Percentiles rank a stretch among this genome's conserved stretches.
Conservation (phyloP, 1,140 invertebrate genomes). For the Amyelois transitella region DNA sequence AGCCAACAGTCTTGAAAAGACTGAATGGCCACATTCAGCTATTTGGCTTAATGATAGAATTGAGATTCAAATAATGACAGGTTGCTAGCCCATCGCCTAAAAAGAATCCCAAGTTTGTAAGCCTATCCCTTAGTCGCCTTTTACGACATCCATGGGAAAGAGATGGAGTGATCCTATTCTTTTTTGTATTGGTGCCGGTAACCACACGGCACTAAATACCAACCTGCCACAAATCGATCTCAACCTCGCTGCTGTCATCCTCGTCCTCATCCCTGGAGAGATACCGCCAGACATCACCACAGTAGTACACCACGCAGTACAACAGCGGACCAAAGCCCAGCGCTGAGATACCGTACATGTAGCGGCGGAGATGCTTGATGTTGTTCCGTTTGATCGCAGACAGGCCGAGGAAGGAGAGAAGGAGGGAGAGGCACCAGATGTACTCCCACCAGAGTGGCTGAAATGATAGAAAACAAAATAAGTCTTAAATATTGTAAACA, state of each 20-base stretch:
- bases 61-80: no score
- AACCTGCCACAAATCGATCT: constrained; percentile 88
- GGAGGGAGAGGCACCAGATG: constrained; percentile 90
- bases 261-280: constrained; percentile 80
- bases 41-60: no score
- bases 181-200: no score
- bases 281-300: constrained; percentile 88
- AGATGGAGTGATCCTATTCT: no score
- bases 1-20: no score
- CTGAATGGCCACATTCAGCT: no score
- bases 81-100: no score
- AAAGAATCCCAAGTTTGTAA: no score
- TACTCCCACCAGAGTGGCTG: constrained; percentile 95
- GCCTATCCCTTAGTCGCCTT: no score
- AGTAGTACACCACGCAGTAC: constrained; percentile 88
- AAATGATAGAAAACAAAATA: background rate
- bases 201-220: constrained; percentile 19
- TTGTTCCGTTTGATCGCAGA: constrained; percentile 90
- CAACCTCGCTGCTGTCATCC: constrained; percentile 76
- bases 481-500: no score
- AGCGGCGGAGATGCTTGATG: constrained; percentile 84
- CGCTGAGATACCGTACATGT: constrained; percentile 85
- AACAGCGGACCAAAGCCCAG: constrained; percentile 88
- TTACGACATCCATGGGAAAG: no score
- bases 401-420: constrained; percentile 91